Percentiles rank a stretch among this genome's conserved stretches.
Evolutionary conservation across 2,113 vertebrate species (phyloP).

Genomic region (Pao palembangensis): DNA sequence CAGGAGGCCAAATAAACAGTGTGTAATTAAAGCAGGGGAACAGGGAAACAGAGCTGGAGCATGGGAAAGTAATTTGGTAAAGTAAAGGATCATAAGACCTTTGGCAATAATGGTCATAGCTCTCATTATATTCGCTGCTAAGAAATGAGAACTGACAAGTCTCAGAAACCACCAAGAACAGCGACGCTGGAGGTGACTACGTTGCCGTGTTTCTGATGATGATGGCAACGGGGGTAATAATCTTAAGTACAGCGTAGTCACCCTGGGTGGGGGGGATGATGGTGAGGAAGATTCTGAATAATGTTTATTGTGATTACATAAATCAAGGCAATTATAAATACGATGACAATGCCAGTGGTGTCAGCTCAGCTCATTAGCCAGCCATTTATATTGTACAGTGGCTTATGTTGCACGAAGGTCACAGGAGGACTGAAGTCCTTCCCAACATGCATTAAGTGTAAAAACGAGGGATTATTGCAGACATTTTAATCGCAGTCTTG

Average conservation of each 20-base stretch:
- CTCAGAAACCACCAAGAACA: conserved; percentile 15
- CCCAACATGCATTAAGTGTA: conserved; percentile 38
- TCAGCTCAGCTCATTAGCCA: conserved; percentile 51
- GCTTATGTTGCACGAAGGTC: conserved; percentile 30
- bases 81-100: conserved; percentile 64
- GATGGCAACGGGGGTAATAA: conserved; percentile 3
- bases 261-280: conserved; percentile 28
- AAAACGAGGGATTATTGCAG: conserved; percentile 9
- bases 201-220: conserved; percentile 17
- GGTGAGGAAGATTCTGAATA: conserved; percentile 25
- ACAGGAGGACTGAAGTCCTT: conserved; percentile 23
- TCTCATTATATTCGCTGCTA: conserved; percentile 59
- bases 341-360: conserved; percentile 33
- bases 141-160: conserved; percentile 52
- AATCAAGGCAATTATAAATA: conserved; percentile 52
- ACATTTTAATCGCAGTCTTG: not conserved
- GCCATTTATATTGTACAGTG: conserved; percentile 38
- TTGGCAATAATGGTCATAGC: conserved; percentile 61
- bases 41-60: conserved; percentile 50
- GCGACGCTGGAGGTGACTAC: too few relatives aligned
- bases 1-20: conserved; percentile 68
- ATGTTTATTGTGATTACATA: conserved; percentile 45
- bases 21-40: conserved; percentile 68
- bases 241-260: conserved; percentile 10
- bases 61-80: conserved; percentile 64